Percentiles rank a stretch among this genome's conserved stretches.
These are phyloP conservation scores for Gallinago jamesoni DNA, from an alignment of 2,113 vertebrate species.

Conservation along the genomic window DNA sequence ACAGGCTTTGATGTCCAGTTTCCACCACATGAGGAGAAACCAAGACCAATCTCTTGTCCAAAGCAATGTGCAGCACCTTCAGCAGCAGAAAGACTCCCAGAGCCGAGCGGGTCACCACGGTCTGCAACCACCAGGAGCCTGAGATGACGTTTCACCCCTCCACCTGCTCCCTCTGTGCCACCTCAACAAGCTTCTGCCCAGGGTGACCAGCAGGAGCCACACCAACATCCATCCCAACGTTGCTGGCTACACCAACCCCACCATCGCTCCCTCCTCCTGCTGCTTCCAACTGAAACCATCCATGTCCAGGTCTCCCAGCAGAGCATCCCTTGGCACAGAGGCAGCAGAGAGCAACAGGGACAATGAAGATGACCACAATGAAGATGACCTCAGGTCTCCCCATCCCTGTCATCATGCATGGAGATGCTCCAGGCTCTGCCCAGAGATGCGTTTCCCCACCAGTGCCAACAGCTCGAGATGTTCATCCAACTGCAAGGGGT, in stretches of 20 bases:
- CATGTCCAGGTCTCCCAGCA: not conserved
- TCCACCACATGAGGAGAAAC: not conserved
- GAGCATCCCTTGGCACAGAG: not conserved
- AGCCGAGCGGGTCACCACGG: not conserved
- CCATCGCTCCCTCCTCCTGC: not conserved
- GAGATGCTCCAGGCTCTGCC: not conserved
- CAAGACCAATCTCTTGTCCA: not conserved
- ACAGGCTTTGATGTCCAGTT: not conserved
- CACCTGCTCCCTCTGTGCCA: not conserved
- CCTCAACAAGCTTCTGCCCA: not conserved
- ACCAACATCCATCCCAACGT: not conserved
- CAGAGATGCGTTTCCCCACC: not conserved
- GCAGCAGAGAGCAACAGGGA: not conserved
- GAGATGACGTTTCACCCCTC: not conserved
- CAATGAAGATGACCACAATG: not conserved
- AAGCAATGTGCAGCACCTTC: rapidly evolving
- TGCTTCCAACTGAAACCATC: not conserved
- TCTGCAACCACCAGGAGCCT: not conserved
- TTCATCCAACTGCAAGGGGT: not conserved
- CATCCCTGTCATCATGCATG: not conserved
- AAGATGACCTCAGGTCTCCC: not conserved
- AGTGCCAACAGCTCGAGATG: not conserved
- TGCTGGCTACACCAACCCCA: not conserved
- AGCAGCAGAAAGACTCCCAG: not conserved
- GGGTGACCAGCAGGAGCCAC: not conserved